phyloP scores from a whole-genome alignment of 2,888 invertebrate species.

The Seira musarum region DNA sequence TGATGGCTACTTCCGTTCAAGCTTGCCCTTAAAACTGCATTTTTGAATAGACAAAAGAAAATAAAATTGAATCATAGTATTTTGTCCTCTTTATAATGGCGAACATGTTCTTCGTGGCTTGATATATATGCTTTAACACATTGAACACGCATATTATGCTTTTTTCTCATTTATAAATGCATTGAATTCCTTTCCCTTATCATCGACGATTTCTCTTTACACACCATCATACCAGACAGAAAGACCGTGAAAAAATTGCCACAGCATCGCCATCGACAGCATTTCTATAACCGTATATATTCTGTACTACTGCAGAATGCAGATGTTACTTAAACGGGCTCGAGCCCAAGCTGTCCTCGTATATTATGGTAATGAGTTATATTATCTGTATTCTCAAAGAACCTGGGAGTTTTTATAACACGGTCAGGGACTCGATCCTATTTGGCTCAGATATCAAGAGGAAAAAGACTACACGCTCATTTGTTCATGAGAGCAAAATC shows the following conservation, averaged over 20 bases:
- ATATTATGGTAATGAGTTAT: constrained; percentile 27
- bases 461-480: not conserved
- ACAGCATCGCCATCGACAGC: not conserved
- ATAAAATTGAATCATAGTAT: not conserved
- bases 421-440: constrained; percentile 10
- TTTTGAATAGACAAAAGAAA: not conserved
- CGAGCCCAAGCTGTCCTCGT: not conserved
- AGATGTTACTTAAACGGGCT: not conserved
- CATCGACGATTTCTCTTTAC: not conserved
- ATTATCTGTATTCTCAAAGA: constrained; percentile 14
- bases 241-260: constrained; percentile 8
- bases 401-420: not conserved
- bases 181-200: not conserved
- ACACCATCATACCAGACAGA: not conserved
- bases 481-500: not conserved
- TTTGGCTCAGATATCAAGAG: not conserved
- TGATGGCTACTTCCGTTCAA: not conserved
- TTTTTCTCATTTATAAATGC: not conserved
- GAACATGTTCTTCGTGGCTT: not conserved
- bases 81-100: too few relatives aligned
- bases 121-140: not conserved
- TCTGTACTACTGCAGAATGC: not conserved
- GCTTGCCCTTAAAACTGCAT: not conserved
- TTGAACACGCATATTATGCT: not conserved
- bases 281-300: not conserved